Evolutionary conservation across 2,113 vertebrate genomes (phyloP).

Genomic region (Oxyura jamaicensis): DNA sequence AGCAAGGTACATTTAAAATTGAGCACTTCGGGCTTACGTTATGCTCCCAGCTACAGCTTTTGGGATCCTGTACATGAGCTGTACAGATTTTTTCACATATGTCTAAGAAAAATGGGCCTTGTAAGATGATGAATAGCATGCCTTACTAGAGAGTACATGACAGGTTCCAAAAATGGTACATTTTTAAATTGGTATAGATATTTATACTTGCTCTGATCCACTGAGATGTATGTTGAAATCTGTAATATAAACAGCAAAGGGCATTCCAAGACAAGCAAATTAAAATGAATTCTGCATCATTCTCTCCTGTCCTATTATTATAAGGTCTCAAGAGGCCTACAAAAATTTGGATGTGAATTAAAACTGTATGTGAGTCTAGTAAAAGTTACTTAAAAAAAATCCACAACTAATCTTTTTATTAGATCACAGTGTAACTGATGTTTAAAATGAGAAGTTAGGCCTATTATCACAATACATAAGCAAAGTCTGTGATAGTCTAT

Average conservation of each 20-base stretch:
- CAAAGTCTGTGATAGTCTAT: neutral
- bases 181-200: conserved; percentile 60
- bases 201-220: conserved; percentile 66
- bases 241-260: conserved; percentile 60
- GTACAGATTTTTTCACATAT: conserved; percentile 40
- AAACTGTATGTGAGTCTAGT: conserved; percentile 32
- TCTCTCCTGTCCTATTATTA: conserved; percentile 62
- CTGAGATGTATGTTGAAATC: conserved; percentile 61
- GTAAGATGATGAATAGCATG: conserved; percentile 52
- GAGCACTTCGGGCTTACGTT: conserved; percentile 30
- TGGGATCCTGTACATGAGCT: conserved; percentile 43
- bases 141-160: conserved; percentile 54
- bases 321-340: conserved; percentile 46
- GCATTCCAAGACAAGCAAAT: conserved; percentile 70
- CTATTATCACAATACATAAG: conserved; percentile 32
- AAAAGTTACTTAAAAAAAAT: conserved; percentile 30
- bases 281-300: conserved; percentile 67
- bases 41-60: conserved; percentile 39
- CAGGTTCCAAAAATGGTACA: conserved; percentile 51
- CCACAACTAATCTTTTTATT: conserved; percentile 47
- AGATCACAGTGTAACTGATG: conserved; percentile 20
- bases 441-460: conserved; percentile 25
- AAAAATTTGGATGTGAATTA: conserved; percentile 58
- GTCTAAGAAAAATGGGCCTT: conserved; percentile 49
- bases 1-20: neutral